phyloP scores from a whole-genome alignment of 2,888 invertebrate species.

The Lasius platythorax region DNA sequence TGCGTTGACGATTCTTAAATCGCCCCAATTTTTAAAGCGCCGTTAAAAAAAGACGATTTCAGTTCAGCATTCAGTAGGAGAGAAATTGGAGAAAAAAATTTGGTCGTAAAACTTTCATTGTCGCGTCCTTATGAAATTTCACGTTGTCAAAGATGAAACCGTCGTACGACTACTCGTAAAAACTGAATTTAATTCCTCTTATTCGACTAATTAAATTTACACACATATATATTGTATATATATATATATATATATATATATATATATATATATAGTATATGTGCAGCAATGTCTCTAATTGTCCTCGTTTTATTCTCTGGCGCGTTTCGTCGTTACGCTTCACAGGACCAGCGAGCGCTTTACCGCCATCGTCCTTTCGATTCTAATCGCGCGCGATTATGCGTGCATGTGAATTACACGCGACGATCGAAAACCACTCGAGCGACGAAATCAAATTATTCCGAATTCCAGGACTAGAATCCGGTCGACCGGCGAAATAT shows the following conservation, averaged over 20 bases:
- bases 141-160: background rate
- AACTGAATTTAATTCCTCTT: background rate
- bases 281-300: slow-evolving; percentile 22
- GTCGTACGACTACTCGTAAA: background rate
- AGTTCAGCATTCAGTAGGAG: background rate
- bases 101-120: background rate
- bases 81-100: background rate
- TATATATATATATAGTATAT: background rate
- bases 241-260: too few relatives aligned
- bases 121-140: background rate
- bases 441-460: slow-evolving; percentile 41
- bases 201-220: slow-evolving; percentile 40
- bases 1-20: background rate
- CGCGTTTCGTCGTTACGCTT: slow-evolving; percentile 10
- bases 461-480: background rate
- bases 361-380: slow-evolving; percentile 37
- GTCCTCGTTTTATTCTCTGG: slow-evolving; percentile 35
- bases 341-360: slow-evolving; percentile 27
- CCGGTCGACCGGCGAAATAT: slow-evolving; percentile 13
- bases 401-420: slow-evolving; percentile 44
- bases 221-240: too few relatives aligned
- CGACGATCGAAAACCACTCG: slow-evolving; percentile 13
- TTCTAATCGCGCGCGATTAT: slow-evolving; percentile 53
- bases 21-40: background rate
- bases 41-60: background rate